Percentiles rank a stretch among this genome's conserved stretches.
These are phyloP conservation scores for Cataglyphis cursor DNA, from an alignment of 2,888 invertebrate species.

Conservation along the genomic window DNA sequence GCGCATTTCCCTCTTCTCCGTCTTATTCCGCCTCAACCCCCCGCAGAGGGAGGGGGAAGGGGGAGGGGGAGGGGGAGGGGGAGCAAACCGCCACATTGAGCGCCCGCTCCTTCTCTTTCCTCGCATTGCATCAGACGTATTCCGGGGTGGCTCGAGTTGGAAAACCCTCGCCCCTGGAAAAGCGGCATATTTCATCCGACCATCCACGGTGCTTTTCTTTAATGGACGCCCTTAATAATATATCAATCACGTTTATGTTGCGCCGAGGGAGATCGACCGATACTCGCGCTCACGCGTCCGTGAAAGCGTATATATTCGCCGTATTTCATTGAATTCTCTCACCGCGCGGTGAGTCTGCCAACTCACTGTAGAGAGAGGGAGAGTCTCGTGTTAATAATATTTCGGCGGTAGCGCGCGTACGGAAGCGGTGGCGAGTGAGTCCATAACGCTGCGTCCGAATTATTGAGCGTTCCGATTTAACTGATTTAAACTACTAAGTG, in stretches of 20 bases:
- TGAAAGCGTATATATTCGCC: neutral
- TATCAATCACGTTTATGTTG: constrained; percentile 83
- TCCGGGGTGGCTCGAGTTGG: constrained; percentile 46
- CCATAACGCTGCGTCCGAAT: neutral
- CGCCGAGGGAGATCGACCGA: constrained; percentile 55
- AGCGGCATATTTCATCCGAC: constrained; percentile 81
- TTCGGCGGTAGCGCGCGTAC: constrained; percentile 60
- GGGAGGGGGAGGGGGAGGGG: too few relatives aligned
- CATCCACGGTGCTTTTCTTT: constrained; percentile 79
- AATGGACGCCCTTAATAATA: constrained; percentile 84
- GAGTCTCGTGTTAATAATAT: constrained; percentile 79
- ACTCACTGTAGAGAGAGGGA: constrained; percentile 37
- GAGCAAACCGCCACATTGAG: constrained; percentile 57
- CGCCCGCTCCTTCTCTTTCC: constrained; percentile 59
- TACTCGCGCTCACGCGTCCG: constrained; percentile 25
- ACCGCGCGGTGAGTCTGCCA: constrained; percentile 44
- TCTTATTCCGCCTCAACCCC: constrained; percentile 67
- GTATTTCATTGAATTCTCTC: constrained; percentile 80
- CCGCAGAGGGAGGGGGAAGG: constrained; percentile 14
- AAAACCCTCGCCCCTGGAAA: constrained; percentile 70
- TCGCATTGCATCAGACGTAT: constrained; percentile 66
- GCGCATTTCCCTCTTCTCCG: constrained; percentile 68
- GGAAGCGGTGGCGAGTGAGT: constrained; percentile 51
- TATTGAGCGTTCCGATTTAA: constrained; percentile 9
- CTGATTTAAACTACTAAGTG: neutral